These are phyloP conservation scores for Macropis europaea DNA, from an alignment of 2,888 invertebrate genomes.

Conservation along the genomic window DNA sequence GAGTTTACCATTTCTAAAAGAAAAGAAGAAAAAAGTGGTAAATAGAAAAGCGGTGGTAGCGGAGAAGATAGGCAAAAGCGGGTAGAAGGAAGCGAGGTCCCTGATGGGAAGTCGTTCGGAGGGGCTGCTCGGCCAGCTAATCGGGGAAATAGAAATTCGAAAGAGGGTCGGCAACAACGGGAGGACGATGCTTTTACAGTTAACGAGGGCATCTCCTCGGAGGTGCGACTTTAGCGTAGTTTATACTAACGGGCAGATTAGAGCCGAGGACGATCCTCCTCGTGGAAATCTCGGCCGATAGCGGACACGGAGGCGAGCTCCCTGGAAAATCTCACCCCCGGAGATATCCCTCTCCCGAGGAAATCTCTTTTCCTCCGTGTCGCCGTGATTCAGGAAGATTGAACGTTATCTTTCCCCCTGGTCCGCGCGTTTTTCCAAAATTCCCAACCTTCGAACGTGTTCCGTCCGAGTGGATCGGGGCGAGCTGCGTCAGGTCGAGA, in stretches of 20 bases:
- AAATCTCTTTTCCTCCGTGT: constrained; percentile 22
- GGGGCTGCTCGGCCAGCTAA: constrained; percentile 34
- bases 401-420: constrained; percentile 19
- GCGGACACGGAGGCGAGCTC: background rate
- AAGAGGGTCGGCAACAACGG: constrained; percentile 26
- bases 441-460: no score
- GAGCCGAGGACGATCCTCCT: constrained; percentile 21
- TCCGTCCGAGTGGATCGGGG: no score
- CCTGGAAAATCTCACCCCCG: constrained; percentile 15
- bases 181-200: constrained; percentile 30
- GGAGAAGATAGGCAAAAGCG: no score
- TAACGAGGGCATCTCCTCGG: constrained; percentile 52
- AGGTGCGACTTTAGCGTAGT: constrained; percentile 38
- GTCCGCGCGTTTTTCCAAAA: background rate
- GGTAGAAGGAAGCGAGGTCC: background rate
- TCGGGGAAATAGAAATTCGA: constrained; percentile 48
- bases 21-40: no score
- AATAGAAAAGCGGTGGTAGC: no score
- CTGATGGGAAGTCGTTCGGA: background rate
- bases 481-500: no score
- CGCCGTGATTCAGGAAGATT: constrained; percentile 14
- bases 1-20: no score
- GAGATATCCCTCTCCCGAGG: background rate
- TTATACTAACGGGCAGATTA: constrained; percentile 55
- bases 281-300: constrained; percentile 42